These are phyloP conservation scores for Mastomys coucha DNA, from an alignment of 2,113 vertebrate species.

Conservation along the genomic window DNA sequence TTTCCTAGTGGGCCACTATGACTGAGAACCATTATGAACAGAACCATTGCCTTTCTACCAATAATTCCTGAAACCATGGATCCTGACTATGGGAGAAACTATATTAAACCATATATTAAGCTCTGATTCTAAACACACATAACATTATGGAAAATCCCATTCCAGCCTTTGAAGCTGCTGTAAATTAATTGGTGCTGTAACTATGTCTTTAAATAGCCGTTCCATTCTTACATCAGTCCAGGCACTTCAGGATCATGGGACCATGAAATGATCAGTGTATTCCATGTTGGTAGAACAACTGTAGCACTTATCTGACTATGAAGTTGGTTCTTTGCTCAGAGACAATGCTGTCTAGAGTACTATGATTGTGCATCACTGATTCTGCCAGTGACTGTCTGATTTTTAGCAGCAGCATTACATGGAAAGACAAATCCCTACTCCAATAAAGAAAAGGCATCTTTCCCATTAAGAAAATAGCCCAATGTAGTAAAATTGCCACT, in stretches of 20 bases:
- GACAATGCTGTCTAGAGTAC: not conserved
- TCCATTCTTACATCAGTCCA: not conserved
- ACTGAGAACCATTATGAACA: not conserved
- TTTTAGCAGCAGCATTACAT: not conserved
- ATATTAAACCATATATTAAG: not conserved
- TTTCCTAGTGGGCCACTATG: not conserved
- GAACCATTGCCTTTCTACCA: not conserved
- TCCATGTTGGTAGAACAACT: not conserved
- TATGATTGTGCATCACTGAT: not conserved
- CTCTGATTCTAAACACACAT: not conserved
- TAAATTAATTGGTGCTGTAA: not conserved
- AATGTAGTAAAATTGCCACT: not conserved
- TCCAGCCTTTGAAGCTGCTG: not conserved
- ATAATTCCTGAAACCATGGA: not conserved
- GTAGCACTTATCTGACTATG: not conserved
- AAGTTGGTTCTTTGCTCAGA: not conserved
- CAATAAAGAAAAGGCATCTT: not conserved
- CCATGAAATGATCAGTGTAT: not conserved
- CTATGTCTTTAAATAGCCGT: not conserved
- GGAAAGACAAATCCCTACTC: not conserved
- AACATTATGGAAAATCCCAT: not conserved
- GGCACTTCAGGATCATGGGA: not conserved
- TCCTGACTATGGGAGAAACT: not conserved
- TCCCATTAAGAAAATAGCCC: not conserved
- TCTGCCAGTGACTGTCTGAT: not conserved